Percentiles rank a stretch among this genome's conserved stretches.
These are phyloP conservation scores for Hydrolagus affinis DNA, from an alignment of 2,113 vertebrate species.

Conservation along the genomic window DNA sequence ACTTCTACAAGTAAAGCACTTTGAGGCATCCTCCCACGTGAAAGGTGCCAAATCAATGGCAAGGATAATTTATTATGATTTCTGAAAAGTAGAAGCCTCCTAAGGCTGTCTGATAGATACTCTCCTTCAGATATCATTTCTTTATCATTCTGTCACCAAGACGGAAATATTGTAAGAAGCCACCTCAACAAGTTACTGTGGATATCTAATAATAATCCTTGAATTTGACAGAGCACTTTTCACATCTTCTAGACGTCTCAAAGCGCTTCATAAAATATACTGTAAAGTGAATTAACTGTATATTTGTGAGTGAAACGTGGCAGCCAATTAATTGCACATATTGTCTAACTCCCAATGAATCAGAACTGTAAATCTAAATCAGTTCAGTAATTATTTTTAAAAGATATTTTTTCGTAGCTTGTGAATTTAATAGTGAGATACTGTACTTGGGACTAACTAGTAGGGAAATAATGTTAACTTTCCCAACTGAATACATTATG, in stretches of 20 bases:
- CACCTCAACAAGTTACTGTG: background rate
- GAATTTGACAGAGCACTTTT: too few relatives aligned
- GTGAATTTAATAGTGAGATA: background rate
- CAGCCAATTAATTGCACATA: too few relatives aligned
- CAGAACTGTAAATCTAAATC: background rate
- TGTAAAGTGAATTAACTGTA: too few relatives aligned
- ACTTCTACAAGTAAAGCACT: background rate
- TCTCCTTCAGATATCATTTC: background rate
- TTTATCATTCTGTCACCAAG: background rate
- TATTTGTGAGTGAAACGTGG: too few relatives aligned
- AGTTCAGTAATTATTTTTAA: slow-evolving; percentile 5
- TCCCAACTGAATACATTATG: background rate
- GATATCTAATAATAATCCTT: too few relatives aligned
- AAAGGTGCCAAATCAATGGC: too few relatives aligned
- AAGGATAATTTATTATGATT: too few relatives aligned
- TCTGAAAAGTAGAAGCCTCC: too few relatives aligned
- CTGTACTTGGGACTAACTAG: background rate
- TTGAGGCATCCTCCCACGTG: background rate
- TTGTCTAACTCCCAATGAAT: background rate
- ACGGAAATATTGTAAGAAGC: too few relatives aligned
- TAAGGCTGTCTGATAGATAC: background rate
- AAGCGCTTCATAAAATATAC: too few relatives aligned
- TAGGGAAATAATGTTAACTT: background rate
- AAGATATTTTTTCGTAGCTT: too few relatives aligned
- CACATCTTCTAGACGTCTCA: too few relatives aligned